A percentile compares a stretch with the other conserved stretches of the same genome.
Evolutionary conservation across 1,140 invertebrate species (phyloP).

Genomic region (Phocides pigmalion): DNA sequence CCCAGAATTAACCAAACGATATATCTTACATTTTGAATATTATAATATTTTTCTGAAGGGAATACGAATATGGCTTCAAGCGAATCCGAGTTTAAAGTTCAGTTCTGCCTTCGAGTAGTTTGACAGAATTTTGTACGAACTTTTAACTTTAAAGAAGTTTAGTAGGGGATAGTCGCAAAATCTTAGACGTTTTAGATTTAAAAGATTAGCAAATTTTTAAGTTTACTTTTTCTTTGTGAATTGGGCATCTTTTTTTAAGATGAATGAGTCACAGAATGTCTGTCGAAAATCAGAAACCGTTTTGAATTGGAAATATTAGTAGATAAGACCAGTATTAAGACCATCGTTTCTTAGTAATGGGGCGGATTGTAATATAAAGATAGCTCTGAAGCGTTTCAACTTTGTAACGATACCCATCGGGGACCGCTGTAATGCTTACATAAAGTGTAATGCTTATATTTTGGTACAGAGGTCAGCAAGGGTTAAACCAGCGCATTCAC

Average conservation of each 20-base stretch:
- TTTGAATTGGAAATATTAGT: constrained; percentile 1
- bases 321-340: constrained; percentile 12
- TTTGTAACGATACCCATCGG: neutral
- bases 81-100: neutral
- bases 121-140: neutral
- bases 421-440: neutral
- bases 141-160: neutral
- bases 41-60: neutral
- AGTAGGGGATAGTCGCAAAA: neutral
- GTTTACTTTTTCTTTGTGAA: neutral
- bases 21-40: too few relatives aligned
- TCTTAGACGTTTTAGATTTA: neutral
- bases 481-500: neutral
- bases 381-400: constrained; percentile 1
- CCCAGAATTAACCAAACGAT: too few relatives aligned
- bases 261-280: neutral
- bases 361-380: constrained; percentile 1
- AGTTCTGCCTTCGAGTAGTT: neutral
- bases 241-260: neutral
- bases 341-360: constrained; percentile 3
- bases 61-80: neutral
- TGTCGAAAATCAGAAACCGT: constrained; percentile 1
- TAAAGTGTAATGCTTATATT: neutral
- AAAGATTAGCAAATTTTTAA: neutral
- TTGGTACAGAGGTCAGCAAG: neutral